Evolutionary conservation across 1,140 invertebrate genomes (phyloP).

Genomic region (Arion vulgaris): DNA sequence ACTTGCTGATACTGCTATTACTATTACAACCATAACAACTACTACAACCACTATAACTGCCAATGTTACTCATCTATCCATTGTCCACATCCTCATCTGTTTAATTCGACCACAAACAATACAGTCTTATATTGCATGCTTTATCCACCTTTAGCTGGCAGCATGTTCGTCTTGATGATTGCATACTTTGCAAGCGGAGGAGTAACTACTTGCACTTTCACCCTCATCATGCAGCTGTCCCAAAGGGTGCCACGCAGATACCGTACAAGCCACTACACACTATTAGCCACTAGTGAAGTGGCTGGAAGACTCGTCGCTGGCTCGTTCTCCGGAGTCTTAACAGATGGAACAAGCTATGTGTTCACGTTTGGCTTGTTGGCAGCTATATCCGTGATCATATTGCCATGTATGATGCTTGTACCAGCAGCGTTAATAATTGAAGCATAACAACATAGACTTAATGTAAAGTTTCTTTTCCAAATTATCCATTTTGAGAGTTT

Average conservation of each 20-base stretch:
- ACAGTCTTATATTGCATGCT: too few relatives aligned
- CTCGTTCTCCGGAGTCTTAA: not conserved
- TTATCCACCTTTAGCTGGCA: not conserved
- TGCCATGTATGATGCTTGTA: not conserved
- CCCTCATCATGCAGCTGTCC: constrained; percentile 6
- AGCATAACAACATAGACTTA: not conserved
- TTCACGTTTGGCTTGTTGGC: not conserved
- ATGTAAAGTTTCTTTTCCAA: too few relatives aligned
- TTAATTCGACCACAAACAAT: too few relatives aligned
- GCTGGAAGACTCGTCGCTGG: not conserved
- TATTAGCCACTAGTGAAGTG: not conserved
- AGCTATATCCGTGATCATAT: not conserved
- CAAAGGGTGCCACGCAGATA: not conserved
- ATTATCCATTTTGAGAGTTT: too few relatives aligned
- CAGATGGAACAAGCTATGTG: not conserved
- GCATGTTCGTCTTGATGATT: not conserved
- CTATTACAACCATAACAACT: not conserved
- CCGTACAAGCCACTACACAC: not conserved
- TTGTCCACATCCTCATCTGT: too few relatives aligned
- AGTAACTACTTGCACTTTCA: not conserved
- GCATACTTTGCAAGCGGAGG: not conserved
- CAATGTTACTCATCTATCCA: too few relatives aligned
- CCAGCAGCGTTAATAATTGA: not conserved
- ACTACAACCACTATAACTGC: not conserved
- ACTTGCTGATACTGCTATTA: not conserved